These are phyloP conservation scores for Silurus aristotelis DNA, from an alignment of 2,797 vertebrate genomes.

Conservation along the genomic window DNA sequence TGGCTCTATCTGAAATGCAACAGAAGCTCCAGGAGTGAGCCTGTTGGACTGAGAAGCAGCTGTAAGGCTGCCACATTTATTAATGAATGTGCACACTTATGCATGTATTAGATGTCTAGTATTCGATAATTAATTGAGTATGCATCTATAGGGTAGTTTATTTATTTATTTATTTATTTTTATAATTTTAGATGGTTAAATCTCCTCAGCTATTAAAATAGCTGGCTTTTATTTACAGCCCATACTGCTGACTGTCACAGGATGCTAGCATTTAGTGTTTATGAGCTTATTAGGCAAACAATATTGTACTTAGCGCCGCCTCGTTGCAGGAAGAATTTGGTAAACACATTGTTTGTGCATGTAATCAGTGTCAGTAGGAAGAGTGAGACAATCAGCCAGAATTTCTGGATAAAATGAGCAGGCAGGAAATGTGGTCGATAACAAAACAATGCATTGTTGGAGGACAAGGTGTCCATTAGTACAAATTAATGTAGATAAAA, in stretches of 20 bases:
- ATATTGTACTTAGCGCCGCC: conserved; percentile 70
- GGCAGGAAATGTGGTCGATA: conserved; percentile 54
- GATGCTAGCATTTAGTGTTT: conserved; percentile 69
- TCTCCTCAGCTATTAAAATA: conserved; percentile 52
- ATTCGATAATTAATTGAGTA: background rate
- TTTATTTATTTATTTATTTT: background rate
- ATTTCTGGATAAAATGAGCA: conserved; percentile 67
- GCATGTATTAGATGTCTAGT: background rate
- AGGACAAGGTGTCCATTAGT: conserved; percentile 1
- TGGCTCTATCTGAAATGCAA: background rate
- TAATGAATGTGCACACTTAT: background rate
- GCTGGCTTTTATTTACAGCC: conserved; percentile 59
- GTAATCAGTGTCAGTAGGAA: conserved; percentile 64
- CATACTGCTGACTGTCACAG: conserved; percentile 60
- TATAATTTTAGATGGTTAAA: background rate
- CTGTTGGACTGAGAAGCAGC: background rate
- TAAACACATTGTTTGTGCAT: conserved; percentile 69
- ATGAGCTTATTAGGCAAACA: conserved; percentile 68
- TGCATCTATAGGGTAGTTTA: background rate
- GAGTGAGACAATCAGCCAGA: conserved; percentile 60
- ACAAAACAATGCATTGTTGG: conserved; percentile 49
- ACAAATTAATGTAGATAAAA: background rate
- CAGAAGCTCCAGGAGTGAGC: background rate
- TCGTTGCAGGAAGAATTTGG: conserved; percentile 66
- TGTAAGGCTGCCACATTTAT: background rate